phyloP scores from a whole-genome alignment of 2,797 vertebrate genomes.

The Cuculus canorus region DNA sequence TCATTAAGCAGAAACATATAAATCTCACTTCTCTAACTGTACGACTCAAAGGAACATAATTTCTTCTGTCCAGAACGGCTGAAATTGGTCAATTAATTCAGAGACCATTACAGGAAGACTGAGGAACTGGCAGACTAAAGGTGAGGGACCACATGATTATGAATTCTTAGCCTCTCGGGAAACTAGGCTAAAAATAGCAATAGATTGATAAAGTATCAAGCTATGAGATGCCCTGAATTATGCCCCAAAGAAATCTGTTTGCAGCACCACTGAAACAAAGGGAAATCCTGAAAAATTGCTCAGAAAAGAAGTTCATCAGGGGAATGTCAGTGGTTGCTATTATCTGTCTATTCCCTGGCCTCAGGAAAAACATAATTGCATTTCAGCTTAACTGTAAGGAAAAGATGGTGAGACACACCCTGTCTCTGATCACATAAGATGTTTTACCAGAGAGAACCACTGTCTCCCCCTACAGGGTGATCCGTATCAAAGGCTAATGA shows the following conservation, averaged over 20 bases:
- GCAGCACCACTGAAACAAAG: not conserved
- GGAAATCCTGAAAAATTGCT: slow-evolving; percentile 24
- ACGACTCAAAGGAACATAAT: not conserved
- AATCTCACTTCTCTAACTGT: not conserved
- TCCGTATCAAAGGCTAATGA: slow-evolving; percentile 48
- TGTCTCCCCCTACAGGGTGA: slow-evolving; percentile 63
- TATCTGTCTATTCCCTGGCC: slow-evolving; percentile 29
- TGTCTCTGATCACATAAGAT: not conserved
- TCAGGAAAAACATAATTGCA: slow-evolving; percentile 47
- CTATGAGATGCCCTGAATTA: not conserved
- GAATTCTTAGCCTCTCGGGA: not conserved
- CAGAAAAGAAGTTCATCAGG: not conserved
- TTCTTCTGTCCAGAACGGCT: not conserved
- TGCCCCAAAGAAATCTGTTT: not conserved
- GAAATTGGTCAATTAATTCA: not conserved
- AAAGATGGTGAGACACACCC: slow-evolving; percentile 2
- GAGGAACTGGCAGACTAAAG: not conserved
- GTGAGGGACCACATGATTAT: not conserved
- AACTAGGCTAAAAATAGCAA: slow-evolving; percentile 4
- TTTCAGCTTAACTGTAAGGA: slow-evolving; percentile 27
- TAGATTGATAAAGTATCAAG: not conserved
- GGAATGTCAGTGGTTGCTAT: not conserved
- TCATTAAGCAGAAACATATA: not conserved
- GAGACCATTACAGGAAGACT: not conserved
- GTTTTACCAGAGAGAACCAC: slow-evolving; percentile 24